Base-by-base conservation (phyloP, 2,113 vertebrate species). In the Malurus elegans region DNA sequence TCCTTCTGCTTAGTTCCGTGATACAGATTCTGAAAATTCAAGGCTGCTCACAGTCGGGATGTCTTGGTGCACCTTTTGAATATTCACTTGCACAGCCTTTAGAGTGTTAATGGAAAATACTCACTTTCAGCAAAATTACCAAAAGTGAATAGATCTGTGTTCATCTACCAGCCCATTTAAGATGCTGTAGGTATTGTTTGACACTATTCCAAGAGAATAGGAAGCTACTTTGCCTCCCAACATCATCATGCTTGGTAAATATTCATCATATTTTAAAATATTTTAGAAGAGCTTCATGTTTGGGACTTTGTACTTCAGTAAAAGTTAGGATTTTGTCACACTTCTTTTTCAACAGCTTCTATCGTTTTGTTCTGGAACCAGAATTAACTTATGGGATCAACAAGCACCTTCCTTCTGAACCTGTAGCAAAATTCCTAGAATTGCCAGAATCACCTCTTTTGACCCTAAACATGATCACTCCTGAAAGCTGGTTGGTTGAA, bases 401-500 rank as follows among this genome's bases (percentile, higher is more conserved):
- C 58, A 97, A 98, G 61, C 94, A 97, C 1, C 92, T 98, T 90
- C 98, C 98, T 76, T 81, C 97, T 51, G 98, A 98, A 72, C 99
- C 99, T 16, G 60, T 97, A 74, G 99, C 99, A 83, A 98, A 98
- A 88, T 99, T 99, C 90, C 47, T 97, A n/a, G 99, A 99, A 75
- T 97, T 99, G 92, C 99, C 99, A 54, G 99, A 99, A 92, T 98
- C 99, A 5, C 98, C 97, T 4, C 98, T 99, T 60, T 97, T 99
- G 74, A 99, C 99, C 26, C 98, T 99, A 45, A 99, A 99, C 86
- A 98, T 99, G 99, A 99, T 99, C 86, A 99, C 99, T 82, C 99
- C 99, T 21, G 99, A 99, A 96, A 98, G 98, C 97, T 99, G 99
- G 99, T 97, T 99, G 97, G 99, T 99, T 85, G 98, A 99, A 98